Conservation (phyloP, 2,797 vertebrate genomes). For the Hephaestus fuliginosus region DNA sequence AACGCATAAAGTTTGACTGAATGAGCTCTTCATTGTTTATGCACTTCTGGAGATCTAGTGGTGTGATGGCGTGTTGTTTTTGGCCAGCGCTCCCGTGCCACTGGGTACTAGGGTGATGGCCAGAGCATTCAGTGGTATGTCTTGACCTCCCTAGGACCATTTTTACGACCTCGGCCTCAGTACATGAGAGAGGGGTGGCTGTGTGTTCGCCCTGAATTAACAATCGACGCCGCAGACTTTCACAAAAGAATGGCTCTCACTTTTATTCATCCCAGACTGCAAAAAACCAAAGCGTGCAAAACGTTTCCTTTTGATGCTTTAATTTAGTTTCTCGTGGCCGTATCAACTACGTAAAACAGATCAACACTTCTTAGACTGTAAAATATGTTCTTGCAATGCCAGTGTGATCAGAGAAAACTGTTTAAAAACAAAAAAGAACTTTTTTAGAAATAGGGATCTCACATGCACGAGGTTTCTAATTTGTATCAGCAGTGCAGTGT, state of each 20-base stretch:
- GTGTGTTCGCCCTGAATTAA: slow-evolving; percentile 75
- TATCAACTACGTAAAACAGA: background rate
- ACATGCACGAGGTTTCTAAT: background rate
- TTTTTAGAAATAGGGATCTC: background rate
- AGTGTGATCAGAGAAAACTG: background rate
- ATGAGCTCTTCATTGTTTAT: slow-evolving; percentile 66
- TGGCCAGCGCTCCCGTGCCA: slow-evolving; percentile 59
- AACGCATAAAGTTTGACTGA: slow-evolving; percentile 61
- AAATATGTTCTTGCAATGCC: background rate
- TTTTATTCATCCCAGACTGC: slow-evolving; percentile 38
- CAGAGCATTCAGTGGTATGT: slow-evolving; percentile 78
- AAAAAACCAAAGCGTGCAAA: slow-evolving; percentile 32
- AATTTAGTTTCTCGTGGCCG: slow-evolving; percentile 12
- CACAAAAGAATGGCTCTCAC: slow-evolving; percentile 49
- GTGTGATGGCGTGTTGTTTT: slow-evolving; percentile 66
- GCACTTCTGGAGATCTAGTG: slow-evolving; percentile 68
- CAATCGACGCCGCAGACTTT: slow-evolving; percentile 53
- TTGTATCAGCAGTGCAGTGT: background rate
- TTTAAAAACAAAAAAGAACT: background rate
- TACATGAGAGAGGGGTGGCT: slow-evolving; percentile 70
- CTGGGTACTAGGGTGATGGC: slow-evolving; percentile 79
- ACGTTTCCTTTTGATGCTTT: slow-evolving; percentile 35
- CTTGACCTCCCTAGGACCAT: slow-evolving; percentile 77
- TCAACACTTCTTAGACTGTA: background rate
- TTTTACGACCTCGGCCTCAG: slow-evolving; percentile 76